Conservation (phyloP, 2,888 invertebrate genomes). For the Macaria notata region DNA sequence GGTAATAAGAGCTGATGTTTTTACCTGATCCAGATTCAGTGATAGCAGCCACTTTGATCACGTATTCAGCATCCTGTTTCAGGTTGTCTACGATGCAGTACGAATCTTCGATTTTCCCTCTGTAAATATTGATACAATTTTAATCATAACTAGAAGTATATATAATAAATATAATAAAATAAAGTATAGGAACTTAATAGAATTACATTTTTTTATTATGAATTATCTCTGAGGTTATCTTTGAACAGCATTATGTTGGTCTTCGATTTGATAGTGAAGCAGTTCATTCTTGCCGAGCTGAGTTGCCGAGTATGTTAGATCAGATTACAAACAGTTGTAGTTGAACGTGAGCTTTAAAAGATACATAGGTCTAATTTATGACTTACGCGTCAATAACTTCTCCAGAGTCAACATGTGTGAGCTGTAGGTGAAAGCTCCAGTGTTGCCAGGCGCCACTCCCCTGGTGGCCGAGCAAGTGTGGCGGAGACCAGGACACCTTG, state of each 20-base stretch:
- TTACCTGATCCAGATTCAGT: conserved; percentile 85
- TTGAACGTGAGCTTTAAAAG: no score
- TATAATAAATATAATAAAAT: not conserved
- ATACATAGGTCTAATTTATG: no score
- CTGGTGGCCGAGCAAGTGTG: conserved; percentile 89
- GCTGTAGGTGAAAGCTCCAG: conserved; percentile 90
- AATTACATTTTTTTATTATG: no score
- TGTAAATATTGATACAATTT: conserved; percentile 39
- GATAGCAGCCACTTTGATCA: conserved; percentile 90
- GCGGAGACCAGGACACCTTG: conserved; percentile 91
- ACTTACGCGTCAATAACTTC: conserved; percentile 63
- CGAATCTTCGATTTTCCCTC: conserved; percentile 80
- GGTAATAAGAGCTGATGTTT: not conserved
- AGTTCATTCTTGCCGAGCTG: no score
- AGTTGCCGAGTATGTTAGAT: no score
- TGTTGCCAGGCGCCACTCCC: conserved; percentile 86
- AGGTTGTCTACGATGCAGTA: conserved; percentile 86
- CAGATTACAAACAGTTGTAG: no score
- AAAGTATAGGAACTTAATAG: no score
- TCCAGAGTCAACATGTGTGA: conserved; percentile 76
- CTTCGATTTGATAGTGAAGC: no score
- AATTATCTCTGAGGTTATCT: no score
- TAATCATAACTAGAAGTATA: not conserved
- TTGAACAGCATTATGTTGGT: no score
- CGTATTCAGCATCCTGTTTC: conserved; percentile 89